Percentiles rank a stretch among this genome's conserved stretches.
phyloP scores from a whole-genome alignment of 1,140 invertebrate species.

The Maconellicoccus hirsutus region DNA sequence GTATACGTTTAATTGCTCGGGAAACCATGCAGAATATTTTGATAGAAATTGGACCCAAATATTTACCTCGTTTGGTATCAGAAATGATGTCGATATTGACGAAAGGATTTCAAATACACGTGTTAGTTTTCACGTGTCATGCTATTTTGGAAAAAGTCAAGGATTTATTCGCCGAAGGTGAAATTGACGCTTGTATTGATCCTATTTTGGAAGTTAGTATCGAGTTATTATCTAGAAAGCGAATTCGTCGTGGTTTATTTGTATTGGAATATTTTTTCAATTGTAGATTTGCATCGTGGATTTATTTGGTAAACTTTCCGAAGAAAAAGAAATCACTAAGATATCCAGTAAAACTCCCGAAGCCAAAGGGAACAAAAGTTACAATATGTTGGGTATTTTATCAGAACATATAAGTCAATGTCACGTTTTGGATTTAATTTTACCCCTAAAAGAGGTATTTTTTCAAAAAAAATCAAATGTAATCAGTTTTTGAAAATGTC shows the following conservation, averaged over 20 bases:
- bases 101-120: constrained; percentile 86
- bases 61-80: constrained; percentile 62
- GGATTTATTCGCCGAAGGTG: constrained; percentile 47
- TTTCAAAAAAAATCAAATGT: neutral
- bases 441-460: constrained; percentile 67
- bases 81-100: constrained; percentile 71
- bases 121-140: constrained; percentile 80
- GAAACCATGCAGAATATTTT: constrained; percentile 85
- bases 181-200: constrained; percentile 65
- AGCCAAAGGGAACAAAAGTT: constrained; percentile 74
- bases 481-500: neutral
- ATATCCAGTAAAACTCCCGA: constrained; percentile 67
- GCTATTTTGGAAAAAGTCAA: constrained; percentile 62
- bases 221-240: constrained; percentile 14
- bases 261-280: constrained; percentile 26
- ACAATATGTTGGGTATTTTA: constrained; percentile 69
- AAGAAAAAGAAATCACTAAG: constrained; percentile 83
- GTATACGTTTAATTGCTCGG: constrained; percentile 69
- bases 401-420: constrained; percentile 64
- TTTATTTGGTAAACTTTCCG: constrained; percentile 71
- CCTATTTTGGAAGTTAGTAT: constrained; percentile 61
- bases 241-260: constrained; percentile 12
- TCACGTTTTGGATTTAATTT: constrained; percentile 59
- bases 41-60: constrained; percentile 66
- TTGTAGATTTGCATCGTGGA: constrained; percentile 65